Evolutionary conservation across 2,888 invertebrate species (phyloP), one percentile per base, ranked within the genome.

Genomic region (Oeneis ivallda): DNA sequence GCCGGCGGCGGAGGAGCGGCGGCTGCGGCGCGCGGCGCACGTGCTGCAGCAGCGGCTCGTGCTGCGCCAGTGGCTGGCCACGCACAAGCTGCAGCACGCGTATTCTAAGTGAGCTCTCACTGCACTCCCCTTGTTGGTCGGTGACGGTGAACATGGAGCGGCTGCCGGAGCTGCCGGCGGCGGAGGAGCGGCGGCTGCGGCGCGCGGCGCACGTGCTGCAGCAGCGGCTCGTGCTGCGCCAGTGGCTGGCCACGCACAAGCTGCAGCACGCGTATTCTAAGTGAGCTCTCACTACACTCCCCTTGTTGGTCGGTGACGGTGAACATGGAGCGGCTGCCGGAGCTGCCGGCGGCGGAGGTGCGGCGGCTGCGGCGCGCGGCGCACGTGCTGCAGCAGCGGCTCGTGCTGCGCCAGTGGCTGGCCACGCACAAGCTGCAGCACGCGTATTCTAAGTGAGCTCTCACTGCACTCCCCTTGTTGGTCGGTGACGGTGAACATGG

Each of bases 1-100:
- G 78, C 96, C 97, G 73, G 95, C 95, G 57, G 94, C 95, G 67
- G 97, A 97, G 87, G 96, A 96, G 85, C 95, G 96, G 85, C 93
- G 96, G 59, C 91, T 97, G 70, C 96, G 96, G 75, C 93, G 96
- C 53, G 97, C 97, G 9, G 96, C 97, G 8, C 93, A 95, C 68
- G 93, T 96, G 71, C 91, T 97, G 76, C 96, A 97, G 86, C 97
- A 97, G 84, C 93, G 96, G 70, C 93, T 97, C 67, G 96, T 97
- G 74, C 92, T 97, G 75, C 94, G 96, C 34, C 96, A 97, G 92
- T 97, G 97, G 97, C 93, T 97, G 69, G 93, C 93, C 73, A 95
- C 95, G 73, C 94, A 95, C 83, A 93, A 93, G 50, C 91, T 96
- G 70, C 95, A 95, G 79, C 94, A 95, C 77, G 94, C 95, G 63